phyloP scores from a whole-genome alignment of 2,888 invertebrate genomes.

The Congeria kusceri region DNA sequence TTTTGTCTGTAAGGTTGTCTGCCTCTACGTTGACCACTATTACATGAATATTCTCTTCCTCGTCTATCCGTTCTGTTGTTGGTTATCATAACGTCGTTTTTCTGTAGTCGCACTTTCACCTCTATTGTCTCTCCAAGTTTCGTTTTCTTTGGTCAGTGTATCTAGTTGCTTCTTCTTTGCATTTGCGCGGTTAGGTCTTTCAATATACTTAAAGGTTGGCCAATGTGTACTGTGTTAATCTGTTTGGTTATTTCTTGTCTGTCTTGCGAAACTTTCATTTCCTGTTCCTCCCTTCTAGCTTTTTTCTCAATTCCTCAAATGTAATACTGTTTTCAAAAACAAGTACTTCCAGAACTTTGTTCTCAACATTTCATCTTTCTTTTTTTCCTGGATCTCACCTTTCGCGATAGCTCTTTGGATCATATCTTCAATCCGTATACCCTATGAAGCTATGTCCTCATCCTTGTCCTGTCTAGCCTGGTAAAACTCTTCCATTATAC shows the following conservation, averaged over 20 bases:
- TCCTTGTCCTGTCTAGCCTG: neutral
- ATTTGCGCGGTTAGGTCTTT: neutral
- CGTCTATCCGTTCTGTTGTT: neutral
- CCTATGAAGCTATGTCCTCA: too few relatives aligned
- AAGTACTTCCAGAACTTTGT: neutral
- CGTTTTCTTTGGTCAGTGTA: neutral
- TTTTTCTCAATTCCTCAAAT: conserved; percentile 17
- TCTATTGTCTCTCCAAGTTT: neutral
- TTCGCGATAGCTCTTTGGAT: too few relatives aligned
- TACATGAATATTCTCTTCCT: neutral
- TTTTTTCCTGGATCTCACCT: neutral
- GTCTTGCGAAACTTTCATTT: neutral
- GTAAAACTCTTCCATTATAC: conserved; percentile 15
- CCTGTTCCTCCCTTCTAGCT: conserved; percentile 15
- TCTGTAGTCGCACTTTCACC: neutral
- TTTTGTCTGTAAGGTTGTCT: neutral
- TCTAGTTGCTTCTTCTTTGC: neutral
- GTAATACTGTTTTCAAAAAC: neutral
- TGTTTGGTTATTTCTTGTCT: neutral
- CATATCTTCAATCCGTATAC: too few relatives aligned
- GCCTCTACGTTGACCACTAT: neutral
- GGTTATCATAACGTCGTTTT: neutral
- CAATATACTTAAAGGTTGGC: neutral
- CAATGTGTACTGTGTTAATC: neutral
- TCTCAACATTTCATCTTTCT: conserved; percentile 4